Conservation (phyloP, 2,888 invertebrate genomes). For the Ptilodon capucinus region DNA sequence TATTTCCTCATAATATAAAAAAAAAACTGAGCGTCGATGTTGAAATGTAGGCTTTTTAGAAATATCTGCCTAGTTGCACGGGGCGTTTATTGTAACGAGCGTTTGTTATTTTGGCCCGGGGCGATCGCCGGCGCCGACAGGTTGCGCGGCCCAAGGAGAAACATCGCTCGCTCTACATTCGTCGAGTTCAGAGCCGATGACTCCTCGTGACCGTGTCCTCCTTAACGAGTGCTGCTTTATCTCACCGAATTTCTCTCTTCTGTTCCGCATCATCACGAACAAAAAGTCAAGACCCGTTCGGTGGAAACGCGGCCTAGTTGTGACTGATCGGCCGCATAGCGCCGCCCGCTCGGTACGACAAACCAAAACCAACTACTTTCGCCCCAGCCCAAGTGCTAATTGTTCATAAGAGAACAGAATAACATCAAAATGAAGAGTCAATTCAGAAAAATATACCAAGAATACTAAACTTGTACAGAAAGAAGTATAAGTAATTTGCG, state of each 20-base stretch:
- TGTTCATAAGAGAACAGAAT: conserved; percentile 43
- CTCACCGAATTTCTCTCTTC: conserved; percentile 79
- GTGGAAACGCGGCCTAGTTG: conserved; percentile 75
- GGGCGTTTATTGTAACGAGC: conserved; percentile 35
- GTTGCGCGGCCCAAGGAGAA: conserved; percentile 66
- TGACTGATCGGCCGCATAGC: conserved; percentile 50
- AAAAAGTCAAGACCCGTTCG: conserved; percentile 77
- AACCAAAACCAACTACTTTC: conserved; percentile 46
- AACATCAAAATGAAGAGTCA: conserved; percentile 37
- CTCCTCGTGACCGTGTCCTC: conserved; percentile 79
- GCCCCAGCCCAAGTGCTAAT: conserved; percentile 49
- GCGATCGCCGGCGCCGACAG: conserved; percentile 60
- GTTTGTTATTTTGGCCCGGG: conserved; percentile 47
- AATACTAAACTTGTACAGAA: conserved; percentile 7
- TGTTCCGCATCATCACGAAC: conserved; percentile 78
- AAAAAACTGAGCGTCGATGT: conserved; percentile 14
- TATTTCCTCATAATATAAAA: conserved; percentile 14
- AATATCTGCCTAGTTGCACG: conserved; percentile 27
- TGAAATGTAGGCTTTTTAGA: conserved; percentile 28
- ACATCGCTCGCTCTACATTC: conserved; percentile 74
- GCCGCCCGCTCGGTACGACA: conserved; percentile 35
- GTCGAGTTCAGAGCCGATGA: conserved; percentile 74
- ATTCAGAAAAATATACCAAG: conserved; percentile 32
- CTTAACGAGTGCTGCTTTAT: conserved; percentile 74
- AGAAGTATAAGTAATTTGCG: neutral